Percentiles rank a stretch among this genome's conserved stretches.
Evolutionary conservation across 2,888 invertebrate species (phyloP).

Genomic region (Meiosimyza decipiens): DNA sequence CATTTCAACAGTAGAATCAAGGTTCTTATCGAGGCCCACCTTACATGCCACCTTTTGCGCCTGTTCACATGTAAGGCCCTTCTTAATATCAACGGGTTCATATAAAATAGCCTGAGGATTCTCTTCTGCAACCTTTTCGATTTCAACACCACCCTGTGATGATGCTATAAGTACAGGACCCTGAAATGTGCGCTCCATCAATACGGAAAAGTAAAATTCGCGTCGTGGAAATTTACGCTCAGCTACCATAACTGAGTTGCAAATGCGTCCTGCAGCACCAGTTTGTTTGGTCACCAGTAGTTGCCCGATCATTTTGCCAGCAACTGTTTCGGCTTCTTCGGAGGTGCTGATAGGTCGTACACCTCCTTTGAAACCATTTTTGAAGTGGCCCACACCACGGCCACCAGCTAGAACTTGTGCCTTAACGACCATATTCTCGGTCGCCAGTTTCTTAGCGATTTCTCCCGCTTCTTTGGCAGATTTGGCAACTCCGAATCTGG

Average conservation of each 20-base stretch:
- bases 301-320: constrained; percentile 91
- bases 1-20: constrained; percentile 79
- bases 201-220: constrained; percentile 98
- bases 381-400: constrained; percentile 91
- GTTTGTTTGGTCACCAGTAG: constrained; percentile 95
- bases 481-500: constrained; percentile 84
- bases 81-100: constrained; percentile 85
- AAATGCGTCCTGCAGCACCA: constrained; percentile 90
- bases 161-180: constrained; percentile 96
- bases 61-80: constrained; percentile 81
- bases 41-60: constrained; percentile 69
- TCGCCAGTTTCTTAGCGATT: constrained; percentile 80
- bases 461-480: constrained; percentile 83
- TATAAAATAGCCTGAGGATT: constrained; percentile 93
- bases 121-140: constrained; percentile 94
- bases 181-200: constrained; percentile 97
- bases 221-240: constrained; percentile 96
- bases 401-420: constrained; percentile 95
- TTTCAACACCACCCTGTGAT: constrained; percentile 95
- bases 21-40: constrained; percentile 78
- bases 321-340: constrained; percentile 83
- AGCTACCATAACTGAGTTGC: constrained; percentile 95
- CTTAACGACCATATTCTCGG: constrained; percentile 86
- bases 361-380: constrained; percentile 93
- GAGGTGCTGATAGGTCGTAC: constrained; percentile 86